Conservation (phyloP, 92 coral and sea anemone species). For the Micromussa lordhowensis region DNA sequence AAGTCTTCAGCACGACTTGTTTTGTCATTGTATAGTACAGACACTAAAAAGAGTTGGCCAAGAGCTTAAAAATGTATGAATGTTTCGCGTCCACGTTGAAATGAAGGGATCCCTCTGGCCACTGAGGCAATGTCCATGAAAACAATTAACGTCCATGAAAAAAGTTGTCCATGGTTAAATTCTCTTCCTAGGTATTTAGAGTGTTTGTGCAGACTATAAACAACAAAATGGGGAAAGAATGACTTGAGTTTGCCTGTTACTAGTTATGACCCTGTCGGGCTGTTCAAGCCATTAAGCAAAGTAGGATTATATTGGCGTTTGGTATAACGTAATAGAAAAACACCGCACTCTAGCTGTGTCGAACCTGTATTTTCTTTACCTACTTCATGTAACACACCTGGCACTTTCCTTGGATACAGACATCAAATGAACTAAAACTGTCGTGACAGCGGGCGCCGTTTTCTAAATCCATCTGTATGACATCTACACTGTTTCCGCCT, state of each 20-base stretch:
- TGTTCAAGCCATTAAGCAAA: background rate
- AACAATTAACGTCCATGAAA: too few species aligned
- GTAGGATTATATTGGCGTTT: background rate
- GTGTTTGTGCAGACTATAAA: too few species aligned
- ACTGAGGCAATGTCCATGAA: too few species aligned
- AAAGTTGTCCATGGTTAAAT: too few species aligned
- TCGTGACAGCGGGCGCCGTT: slow-evolving; percentile 88
- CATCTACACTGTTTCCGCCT: background rate
- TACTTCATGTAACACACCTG: slow-evolving; percentile 53
- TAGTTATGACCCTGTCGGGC: too few species aligned
- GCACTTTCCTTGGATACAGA: slow-evolving; percentile 86
- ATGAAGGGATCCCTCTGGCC: too few species aligned
- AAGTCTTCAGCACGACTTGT: too few species aligned
- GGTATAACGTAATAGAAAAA: background rate
- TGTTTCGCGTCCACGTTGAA: background rate
- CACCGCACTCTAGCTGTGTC: background rate
- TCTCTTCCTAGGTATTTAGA: too few species aligned
- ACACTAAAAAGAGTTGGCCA: background rate
- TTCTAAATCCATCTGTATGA: slow-evolving; percentile 35
- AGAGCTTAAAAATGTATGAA: background rate
- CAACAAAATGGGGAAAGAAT: too few species aligned
- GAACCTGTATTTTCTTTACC: background rate
- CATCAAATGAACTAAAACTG: slow-evolving; percentile 64
- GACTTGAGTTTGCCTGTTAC: too few species aligned
- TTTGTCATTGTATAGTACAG: background rate